Percentiles rank a stretch among this genome's conserved stretches.
Evolutionary conservation across 2,113 vertebrate species (phyloP).

Genomic region (Gopherus evgoodei): DNA sequence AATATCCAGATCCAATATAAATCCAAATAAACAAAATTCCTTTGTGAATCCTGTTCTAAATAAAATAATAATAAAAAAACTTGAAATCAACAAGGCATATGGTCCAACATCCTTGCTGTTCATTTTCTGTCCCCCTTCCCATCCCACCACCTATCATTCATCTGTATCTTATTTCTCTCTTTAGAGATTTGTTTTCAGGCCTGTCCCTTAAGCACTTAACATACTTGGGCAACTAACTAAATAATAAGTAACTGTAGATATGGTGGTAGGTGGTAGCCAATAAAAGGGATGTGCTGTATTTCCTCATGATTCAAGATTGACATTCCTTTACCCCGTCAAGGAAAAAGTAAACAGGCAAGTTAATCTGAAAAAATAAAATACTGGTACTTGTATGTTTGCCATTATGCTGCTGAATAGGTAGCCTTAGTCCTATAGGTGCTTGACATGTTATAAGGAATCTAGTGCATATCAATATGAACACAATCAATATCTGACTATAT

Average conservation of each 20-base stretch:
- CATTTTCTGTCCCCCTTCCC: background rate
- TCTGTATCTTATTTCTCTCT: background rate
- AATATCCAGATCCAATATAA: background rate
- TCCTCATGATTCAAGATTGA: background rate
- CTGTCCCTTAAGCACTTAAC: background rate
- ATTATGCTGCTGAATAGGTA: background rate
- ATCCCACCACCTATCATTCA: background rate
- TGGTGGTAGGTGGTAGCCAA: background rate
- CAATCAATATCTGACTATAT: fast-evolving
- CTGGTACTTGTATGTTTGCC: background rate
- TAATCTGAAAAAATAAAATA: too few relatives aligned
- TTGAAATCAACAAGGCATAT: background rate
- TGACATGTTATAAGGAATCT: background rate
- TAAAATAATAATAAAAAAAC: background rate
- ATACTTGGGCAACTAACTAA: background rate
- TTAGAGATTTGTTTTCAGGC: background rate
- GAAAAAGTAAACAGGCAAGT: background rate
- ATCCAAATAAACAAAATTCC: background rate
- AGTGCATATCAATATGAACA: background rate
- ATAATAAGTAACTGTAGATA: background rate
- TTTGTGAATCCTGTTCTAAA: background rate
- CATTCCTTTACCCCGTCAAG: background rate
- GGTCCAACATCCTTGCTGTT: fast-evolving
- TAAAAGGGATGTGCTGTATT: background rate
- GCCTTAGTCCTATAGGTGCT: background rate